A percentile compares a stretch with the other conserved stretches of the same genome.
Evolutionary conservation across 2,113 vertebrate species (phyloP).

Genomic region (Lagopus muta): DNA sequence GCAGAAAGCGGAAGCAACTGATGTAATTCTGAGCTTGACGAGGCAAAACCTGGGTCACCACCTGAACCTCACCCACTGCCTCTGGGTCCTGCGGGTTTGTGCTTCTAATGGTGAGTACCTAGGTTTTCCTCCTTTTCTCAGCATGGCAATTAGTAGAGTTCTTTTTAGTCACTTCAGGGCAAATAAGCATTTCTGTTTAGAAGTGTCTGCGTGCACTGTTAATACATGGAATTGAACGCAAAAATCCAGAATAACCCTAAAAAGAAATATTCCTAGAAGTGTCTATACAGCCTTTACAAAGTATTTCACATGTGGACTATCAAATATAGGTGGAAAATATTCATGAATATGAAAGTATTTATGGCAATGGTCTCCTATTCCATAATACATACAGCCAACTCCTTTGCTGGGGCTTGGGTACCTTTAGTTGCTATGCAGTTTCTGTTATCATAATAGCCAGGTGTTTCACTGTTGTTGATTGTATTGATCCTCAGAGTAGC

Average conservation of each 20-base stretch:
- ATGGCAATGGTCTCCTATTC: background rate
- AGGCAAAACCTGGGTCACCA: conserved; percentile 78
- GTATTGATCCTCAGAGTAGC: background rate
- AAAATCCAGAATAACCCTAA: background rate
- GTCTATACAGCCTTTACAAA: background rate
- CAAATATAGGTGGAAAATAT: conserved; percentile 33
- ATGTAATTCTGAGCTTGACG: conserved; percentile 83
- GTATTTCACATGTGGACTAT: background rate
- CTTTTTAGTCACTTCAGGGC: background rate
- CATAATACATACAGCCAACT: background rate
- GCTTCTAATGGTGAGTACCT: conserved; percentile 82
- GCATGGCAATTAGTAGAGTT: rapidly evolving
- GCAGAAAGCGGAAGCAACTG: conserved; percentile 84
- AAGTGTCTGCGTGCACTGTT: background rate
- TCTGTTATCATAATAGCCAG: background rate
- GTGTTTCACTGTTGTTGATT: background rate
- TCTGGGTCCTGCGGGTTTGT: conserved; percentile 86
- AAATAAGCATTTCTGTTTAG: background rate
- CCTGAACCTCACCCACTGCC: conserved; percentile 84
- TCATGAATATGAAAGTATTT: background rate
- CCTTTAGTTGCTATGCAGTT: background rate
- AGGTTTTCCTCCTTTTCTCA: background rate
- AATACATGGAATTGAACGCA: background rate
- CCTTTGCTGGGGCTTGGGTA: background rate
- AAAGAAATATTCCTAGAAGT: background rate